Base-by-base conservation (phyloP, 2,113 vertebrate species). In the Myxocyprinus asiaticus region DNA sequence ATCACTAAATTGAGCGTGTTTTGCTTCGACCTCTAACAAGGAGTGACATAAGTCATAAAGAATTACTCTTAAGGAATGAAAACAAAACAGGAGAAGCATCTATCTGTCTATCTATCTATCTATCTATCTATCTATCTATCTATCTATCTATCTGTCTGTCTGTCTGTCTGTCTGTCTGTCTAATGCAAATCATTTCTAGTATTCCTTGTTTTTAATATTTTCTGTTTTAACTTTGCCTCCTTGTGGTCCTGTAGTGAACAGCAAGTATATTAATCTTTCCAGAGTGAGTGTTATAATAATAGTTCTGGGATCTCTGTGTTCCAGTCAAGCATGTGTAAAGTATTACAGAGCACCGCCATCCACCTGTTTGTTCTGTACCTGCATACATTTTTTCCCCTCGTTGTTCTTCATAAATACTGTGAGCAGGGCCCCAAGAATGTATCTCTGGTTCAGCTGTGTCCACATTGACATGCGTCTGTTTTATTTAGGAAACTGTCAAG, bases 1-100 rank as follows among this genome's bases (percentile, higher is more conserved):
- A 88, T 90, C 86, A 87, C 88, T 88, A 84, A 79, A 73, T 17
- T 62, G 3, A 17, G 9, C 11, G 71, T n/a, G n/a, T 42, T 71
- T 45, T 44, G 53, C 78, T 79, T 33, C 55, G 56, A 58, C 45
- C 82, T 48, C 22, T 9, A 44, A 63, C 10, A 50, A 50, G 48
- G 68, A 53, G 67, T n/a, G 12, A 69, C 3, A n/a, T n/a, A n/a
- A n/a, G n/a, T n/a, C n/a, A n/a, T n/a, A n/a, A n/a, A n/a, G n/a
- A n/a, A n/a, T n/a, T n/a, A n/a, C n/a, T n/a, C n/a, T n/a, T n/a
- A n/a, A n/a, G n/a, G n/a, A n/a, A n/a, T n/a, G n/a, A n/a, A n/a
- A n/a, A n/a, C n/a, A n/a, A n/a, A n/a, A n/a, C n/a, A n/a, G n/a
- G n/a, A n/a, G n/a, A n/a, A n/a, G n/a, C n/a, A n/a, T 33, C 22